phyloP scores from a whole-genome alignment of 1,140 invertebrate species.

The Cryptotermes secundus region DNA sequence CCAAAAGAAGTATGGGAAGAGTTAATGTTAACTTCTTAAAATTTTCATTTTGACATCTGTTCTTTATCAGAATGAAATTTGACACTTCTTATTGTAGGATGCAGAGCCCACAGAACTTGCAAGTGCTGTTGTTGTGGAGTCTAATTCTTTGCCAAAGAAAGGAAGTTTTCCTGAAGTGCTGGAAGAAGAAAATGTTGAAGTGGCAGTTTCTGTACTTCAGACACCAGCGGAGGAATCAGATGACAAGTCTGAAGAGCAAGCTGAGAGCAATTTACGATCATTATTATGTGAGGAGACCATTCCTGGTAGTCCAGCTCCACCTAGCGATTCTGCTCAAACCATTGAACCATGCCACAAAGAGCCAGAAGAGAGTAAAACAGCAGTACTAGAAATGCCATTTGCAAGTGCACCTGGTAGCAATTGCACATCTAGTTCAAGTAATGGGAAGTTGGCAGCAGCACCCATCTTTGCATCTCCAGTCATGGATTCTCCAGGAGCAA shows the following conservation, averaged over 20 bases:
- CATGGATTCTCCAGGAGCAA: constrained; percentile 40
- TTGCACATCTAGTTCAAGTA: constrained; percentile 22
- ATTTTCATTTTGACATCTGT: neutral
- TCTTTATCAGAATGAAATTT: neutral
- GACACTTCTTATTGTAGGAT: neutral
- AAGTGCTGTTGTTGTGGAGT: neutral
- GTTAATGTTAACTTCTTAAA: too few relatives aligned
- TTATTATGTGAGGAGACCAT: constrained; percentile 87
- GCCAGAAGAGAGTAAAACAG: constrained; percentile 45
- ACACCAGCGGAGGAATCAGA: constrained; percentile 38
- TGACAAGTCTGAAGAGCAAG: constrained; percentile 26
- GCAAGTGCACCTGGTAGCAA: constrained; percentile 58
- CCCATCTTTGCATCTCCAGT: constrained; percentile 9
- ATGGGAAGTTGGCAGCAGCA: neutral
- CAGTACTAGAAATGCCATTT: constrained; percentile 60
- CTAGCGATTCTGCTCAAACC: neutral
- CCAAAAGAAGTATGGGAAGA: too few relatives aligned
- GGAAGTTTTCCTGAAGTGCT: neutral
- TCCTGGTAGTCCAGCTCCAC: constrained; percentile 71
- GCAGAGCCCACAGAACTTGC: neutral
- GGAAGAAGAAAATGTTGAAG: neutral
- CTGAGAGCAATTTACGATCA: constrained; percentile 53
- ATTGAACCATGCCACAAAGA: constrained; percentile 36
- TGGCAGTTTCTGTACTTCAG: neutral
- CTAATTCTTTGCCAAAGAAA: neutral